Evolutionary conservation across 2,888 invertebrate genomes (phyloP), one percentile per base, ranked within the genome.

Genomic region (Podabrus alpinus): DNA sequence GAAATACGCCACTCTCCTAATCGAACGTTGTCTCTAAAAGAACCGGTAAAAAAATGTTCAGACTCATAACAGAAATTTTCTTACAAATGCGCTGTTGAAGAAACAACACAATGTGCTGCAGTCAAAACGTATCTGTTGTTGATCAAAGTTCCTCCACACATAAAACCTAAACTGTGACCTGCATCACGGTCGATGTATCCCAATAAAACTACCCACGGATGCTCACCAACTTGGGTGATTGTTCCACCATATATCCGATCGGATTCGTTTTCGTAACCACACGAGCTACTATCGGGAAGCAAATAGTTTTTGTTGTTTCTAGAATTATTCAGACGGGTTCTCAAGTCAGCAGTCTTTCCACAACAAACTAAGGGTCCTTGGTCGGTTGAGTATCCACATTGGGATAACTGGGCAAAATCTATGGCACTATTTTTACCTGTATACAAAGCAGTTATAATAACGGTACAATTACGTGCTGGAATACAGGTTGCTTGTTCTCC

Each of bases 101-200:
- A 92, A 16, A 94, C 88, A 81, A 66, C 17, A 15, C 95, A 94
- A 82, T 94, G 94, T 0, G 92, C 93, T 0, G 94, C 94, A 0
- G 94, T 94, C 68, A 94, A 81, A 9, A 94, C 90, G 82, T 94
- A 94, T 74, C 90, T 89, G 0, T 88, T 87, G 69, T 89, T 91
- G 80, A 94, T 92, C 15, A 94, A 86, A 0, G 92, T 92, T 0
- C 93, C 94, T 3, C 19, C 62, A 64, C 62, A 64, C n/a, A 19
- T 64, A n/a, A 15, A 64, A n/a, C 62, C 62, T 9, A n/a, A 1
- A 17, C n/a, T 21, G n/a, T 19, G 3, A 9, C 7, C 10, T n/a
- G 9, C 19, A 15, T 68, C 67, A n/a, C n/a, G n/a, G 13, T 79
- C 71, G 66, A 83, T 83, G 81, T 89, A 88, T 68, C 88, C 86